Percentiles rank a stretch among this genome's conserved stretches.
Evolutionary conservation across 1,140 invertebrate genomes (phyloP).

Genomic region (Orussus abietinus): DNA sequence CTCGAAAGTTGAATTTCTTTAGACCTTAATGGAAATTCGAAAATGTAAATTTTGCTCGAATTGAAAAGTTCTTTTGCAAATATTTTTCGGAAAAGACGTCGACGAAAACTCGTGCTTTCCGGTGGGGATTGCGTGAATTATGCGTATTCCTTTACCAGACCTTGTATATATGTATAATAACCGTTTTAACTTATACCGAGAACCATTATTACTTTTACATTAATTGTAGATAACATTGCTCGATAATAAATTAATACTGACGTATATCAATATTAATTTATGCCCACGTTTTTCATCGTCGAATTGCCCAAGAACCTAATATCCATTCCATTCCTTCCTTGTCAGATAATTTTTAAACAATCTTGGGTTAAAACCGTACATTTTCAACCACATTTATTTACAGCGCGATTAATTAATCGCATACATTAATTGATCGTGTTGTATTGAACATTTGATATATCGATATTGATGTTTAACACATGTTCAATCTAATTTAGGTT

Average conservation of each 20-base stretch:
- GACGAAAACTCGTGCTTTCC: background rate
- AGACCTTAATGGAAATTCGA: slow-evolving; percentile 21
- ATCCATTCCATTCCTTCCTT: slow-evolving; percentile 4
- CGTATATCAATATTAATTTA: slow-evolving; percentile 3
- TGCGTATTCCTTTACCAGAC: slow-evolving; percentile 29
- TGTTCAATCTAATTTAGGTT: too few relatives aligned
- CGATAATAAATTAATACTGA: slow-evolving; percentile 37
- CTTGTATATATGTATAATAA: slow-evolving; percentile 37
- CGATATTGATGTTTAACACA: too few relatives aligned
- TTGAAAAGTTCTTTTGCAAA: slow-evolving; percentile 3
- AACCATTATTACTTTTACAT: slow-evolving; percentile 50
- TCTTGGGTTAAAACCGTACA: slow-evolving; percentile 1
- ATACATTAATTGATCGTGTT: too few relatives aligned
- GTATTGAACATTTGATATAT: too few relatives aligned
- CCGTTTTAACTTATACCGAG: slow-evolving; percentile 43
- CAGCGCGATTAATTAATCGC: too few relatives aligned
- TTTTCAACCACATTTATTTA: too few relatives aligned
- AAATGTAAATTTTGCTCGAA: slow-evolving; percentile 8
- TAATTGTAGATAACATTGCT: slow-evolving; percentile 43
- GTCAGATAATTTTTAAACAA: slow-evolving; percentile 1
- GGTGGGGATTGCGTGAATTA: slow-evolving; percentile 16
- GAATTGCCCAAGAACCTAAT: slow-evolving; percentile 2
- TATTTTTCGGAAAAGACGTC: background rate
- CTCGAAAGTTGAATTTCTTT: background rate
- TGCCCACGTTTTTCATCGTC: slow-evolving; percentile 1